A percentile compares a stretch with the other conserved stretches of the same genome.
These are phyloP conservation scores for Semotilus atromaculatus DNA, from an alignment of 2,797 vertebrate genomes.

Conservation along the genomic window DNA sequence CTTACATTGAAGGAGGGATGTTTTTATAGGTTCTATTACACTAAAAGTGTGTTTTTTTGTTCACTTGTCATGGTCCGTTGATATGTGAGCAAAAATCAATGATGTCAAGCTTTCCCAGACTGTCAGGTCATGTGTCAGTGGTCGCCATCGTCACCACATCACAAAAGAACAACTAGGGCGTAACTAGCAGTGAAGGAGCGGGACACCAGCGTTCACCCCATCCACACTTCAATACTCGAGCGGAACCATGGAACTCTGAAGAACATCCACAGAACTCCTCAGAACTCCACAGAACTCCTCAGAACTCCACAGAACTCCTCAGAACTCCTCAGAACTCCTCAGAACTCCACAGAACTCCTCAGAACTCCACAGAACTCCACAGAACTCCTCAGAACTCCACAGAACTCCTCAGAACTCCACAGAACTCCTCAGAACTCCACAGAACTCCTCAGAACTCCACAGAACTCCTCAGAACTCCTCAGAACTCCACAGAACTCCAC, in stretches of 20 bases:
- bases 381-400: background rate
- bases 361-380: too few relatives aligned
- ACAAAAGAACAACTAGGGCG: constrained; percentile 63
- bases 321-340: too few relatives aligned
- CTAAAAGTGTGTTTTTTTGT: constrained; percentile 5
- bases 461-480: too few relatives aligned
- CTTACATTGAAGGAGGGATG: background rate
- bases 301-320: background rate
- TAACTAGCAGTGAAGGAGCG: constrained; percentile 51
- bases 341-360: background rate
- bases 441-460: background rate
- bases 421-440: background rate
- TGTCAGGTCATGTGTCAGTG: constrained; percentile 53
- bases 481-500: too few relatives aligned
- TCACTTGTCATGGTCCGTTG: constrained; percentile 33
- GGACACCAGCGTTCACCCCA: constrained; percentile 1
- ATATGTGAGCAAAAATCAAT: constrained; percentile 48
- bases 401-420: background rate
- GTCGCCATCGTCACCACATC: constrained; percentile 35
- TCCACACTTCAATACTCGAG: background rate
- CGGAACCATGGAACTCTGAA: background rate
- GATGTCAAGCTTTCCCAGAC: constrained; percentile 60
- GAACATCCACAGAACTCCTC: background rate
- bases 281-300: background rate
- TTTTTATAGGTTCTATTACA: background rate